Percentiles rank a stretch among this genome's conserved stretches.
phyloP scores from a whole-genome alignment of 2,113 vertebrate species.

The Saimiri boliviensis region DNA sequence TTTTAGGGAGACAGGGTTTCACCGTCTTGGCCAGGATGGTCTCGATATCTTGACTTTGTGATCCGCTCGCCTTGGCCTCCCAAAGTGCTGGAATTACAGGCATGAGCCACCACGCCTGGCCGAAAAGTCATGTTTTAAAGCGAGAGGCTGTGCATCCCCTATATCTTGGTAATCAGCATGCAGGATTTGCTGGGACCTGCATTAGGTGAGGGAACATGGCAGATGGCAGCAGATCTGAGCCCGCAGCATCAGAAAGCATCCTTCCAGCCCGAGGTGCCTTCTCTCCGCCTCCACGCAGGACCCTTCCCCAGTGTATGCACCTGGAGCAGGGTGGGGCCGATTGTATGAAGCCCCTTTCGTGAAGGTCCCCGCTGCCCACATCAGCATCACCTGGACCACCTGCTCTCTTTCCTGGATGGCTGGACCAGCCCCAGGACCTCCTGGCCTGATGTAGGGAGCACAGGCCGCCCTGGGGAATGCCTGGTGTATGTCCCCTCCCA shows the following conservation, averaged over 20 bases:
- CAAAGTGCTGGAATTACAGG: too few relatives aligned
- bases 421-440: not conserved
- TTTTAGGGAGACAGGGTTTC: too few relatives aligned
- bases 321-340: fast-evolving
- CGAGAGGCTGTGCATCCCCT: not conserved
- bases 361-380: not conserved
- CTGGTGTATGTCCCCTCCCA: not conserved
- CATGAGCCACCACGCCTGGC: not conserved
- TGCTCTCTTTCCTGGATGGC: not conserved
- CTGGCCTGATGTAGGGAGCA: not conserved
- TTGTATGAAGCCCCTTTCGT: not conserved
- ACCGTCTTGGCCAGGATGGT: too few relatives aligned
- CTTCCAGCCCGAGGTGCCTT: not conserved
- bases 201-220: not conserved
- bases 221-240: not conserved
- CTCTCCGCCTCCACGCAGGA: fast-evolving
- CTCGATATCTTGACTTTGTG: too few relatives aligned
- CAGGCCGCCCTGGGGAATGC: not conserved
- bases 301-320: fast-evolving
- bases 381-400: fast-evolving
- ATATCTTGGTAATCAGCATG: fast-evolving
- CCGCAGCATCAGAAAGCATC: not conserved
- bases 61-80: too few relatives aligned
- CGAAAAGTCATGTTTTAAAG: not conserved
- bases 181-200: fast-evolving